Evolutionary conservation across 2,888 invertebrate species (phyloP).

Genomic region (Laothoe populi): DNA sequence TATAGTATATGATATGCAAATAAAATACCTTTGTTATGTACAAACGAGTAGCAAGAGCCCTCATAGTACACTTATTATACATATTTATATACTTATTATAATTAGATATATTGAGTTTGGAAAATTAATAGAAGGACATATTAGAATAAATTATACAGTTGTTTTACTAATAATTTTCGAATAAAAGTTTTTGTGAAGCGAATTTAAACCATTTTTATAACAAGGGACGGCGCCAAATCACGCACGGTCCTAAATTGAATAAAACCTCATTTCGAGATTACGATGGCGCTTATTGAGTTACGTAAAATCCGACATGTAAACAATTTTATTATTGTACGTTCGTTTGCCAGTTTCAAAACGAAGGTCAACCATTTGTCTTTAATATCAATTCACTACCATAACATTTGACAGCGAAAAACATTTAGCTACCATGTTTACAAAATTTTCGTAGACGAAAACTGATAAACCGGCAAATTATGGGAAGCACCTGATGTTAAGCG

Average conservation of each 20-base stretch:
- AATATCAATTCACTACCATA: background rate
- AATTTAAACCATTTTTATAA: constrained; percentile 53
- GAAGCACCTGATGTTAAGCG: too few species aligned
- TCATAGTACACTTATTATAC: too few species aligned
- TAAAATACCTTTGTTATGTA: too few species aligned
- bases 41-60: too few species aligned
- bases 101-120: too few species aligned
- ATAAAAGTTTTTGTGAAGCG: constrained; percentile 28
- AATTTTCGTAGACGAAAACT: background rate
- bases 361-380: constrained; percentile 12
- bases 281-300: constrained; percentile 63
- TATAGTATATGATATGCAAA: too few species aligned
- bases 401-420: background rate
- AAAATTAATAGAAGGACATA: background rate
- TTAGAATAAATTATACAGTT: background rate
- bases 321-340: constrained; percentile 59
- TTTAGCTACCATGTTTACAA: background rate
- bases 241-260: constrained; percentile 71
- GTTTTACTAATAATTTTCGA: background rate
- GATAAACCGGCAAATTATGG: background rate
- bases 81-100: too few species aligned
- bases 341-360: constrained; percentile 26
- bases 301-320: constrained; percentile 59
- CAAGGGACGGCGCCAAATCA: constrained; percentile 63
- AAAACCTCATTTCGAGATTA: constrained; percentile 67